Conservation (phyloP, 2,797 vertebrate species). For the Australoheros facetus region DNA sequence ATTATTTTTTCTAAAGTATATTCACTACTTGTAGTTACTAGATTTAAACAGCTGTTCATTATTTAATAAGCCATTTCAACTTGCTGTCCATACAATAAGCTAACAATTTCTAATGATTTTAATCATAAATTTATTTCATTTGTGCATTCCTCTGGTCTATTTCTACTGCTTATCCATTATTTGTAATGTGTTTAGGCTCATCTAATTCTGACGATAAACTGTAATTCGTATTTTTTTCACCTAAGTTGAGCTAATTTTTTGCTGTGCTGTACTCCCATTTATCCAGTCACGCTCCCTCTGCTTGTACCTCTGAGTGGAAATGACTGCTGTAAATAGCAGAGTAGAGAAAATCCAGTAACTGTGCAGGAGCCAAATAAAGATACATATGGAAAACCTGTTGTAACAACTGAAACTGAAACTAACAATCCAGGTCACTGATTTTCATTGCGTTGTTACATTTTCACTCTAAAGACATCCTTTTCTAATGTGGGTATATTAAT, state of each 20-base stretch:
- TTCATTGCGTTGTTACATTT: background rate
- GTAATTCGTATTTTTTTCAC: background rate
- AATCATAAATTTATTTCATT: background rate
- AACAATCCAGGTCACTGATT: background rate
- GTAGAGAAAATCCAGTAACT: background rate
- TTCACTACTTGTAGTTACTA: background rate
- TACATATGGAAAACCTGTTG: background rate
- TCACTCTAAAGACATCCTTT: background rate
- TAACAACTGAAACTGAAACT: background rate
- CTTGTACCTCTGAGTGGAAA: background rate
- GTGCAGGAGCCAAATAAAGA: background rate
- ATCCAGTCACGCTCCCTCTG: background rate
- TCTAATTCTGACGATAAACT: background rate
- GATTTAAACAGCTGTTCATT: background rate
- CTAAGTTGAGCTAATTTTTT: background rate
- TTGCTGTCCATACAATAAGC: background rate
- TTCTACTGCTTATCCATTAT: background rate
- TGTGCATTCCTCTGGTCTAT: background rate
- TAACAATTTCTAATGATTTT: background rate
- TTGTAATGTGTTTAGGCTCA: background rate
- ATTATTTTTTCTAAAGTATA: background rate
- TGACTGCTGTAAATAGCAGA: background rate
- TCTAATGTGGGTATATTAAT: background rate
- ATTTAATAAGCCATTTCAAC: background rate
- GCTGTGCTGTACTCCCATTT: background rate